Evolutionary conservation across 2,888 invertebrate genomes (phyloP).

Genomic region (Lasioglossum zephyrum): DNA sequence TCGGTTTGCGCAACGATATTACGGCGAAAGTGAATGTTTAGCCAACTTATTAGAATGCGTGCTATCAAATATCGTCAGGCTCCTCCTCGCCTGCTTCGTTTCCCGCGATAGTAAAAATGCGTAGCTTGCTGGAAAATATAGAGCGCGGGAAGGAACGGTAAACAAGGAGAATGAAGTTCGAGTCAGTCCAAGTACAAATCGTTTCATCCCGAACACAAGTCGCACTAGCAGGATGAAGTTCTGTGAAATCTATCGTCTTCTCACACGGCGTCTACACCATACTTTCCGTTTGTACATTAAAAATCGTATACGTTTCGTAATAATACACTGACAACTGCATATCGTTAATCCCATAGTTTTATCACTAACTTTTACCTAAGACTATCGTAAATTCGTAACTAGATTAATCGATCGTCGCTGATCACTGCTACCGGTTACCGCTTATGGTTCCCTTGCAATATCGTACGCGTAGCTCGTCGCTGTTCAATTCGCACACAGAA

Average conservation of each 20-base stretch:
- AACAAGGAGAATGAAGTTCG: neutral
- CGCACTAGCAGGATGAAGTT: conserved; percentile 62
- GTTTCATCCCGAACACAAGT: conserved; percentile 58
- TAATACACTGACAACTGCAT: conserved; percentile 83
- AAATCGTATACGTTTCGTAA: conserved; percentile 84
- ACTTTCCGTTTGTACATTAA: conserved; percentile 82
- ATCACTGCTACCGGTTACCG: conserved; percentile 56
- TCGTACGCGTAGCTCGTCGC: conserved; percentile 65
- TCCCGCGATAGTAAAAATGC: conserved; percentile 1
- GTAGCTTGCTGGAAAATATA: neutral
- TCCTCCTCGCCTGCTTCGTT: neutral
- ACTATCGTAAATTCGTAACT: conserved; percentile 84
- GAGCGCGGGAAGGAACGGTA: neutral
- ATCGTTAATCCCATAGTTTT: conserved; percentile 71
- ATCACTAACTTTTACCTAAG: conserved; percentile 75
- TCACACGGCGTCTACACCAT: conserved; percentile 69
- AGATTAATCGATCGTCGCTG: conserved; percentile 78
- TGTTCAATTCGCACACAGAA: conserved; percentile 30
- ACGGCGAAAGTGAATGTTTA: neutral
- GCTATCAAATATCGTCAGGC: neutral
- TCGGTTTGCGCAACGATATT: neutral
- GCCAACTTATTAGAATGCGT: neutral
- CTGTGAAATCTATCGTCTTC: conserved; percentile 34
- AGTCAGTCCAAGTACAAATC: conserved; percentile 45
- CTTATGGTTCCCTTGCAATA: conserved; percentile 67